Conservation (phyloP, 2,113 vertebrate genomes). For the Otocyon megalotis region DNA sequence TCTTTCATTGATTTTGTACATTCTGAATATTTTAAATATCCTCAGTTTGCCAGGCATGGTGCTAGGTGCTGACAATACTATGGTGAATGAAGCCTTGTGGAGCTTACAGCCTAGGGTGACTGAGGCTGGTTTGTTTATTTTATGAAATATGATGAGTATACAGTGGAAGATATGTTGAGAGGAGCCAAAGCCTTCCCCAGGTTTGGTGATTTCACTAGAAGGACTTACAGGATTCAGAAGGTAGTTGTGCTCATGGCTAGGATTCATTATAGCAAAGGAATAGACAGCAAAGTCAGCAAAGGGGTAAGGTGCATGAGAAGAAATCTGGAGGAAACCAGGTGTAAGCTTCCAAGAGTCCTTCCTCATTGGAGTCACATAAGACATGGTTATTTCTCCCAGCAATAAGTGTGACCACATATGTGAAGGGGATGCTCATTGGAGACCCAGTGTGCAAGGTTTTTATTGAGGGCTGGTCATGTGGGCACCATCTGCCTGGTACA, state of each 20-base stretch:
- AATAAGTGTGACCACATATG: background rate
- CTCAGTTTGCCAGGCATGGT: background rate
- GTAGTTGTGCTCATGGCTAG: background rate
- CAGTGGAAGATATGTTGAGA: background rate
- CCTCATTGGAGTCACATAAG: background rate
- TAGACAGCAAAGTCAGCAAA: background rate
- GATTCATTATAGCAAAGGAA: background rate
- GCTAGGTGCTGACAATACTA: background rate
- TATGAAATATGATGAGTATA: background rate
- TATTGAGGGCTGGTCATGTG: background rate
- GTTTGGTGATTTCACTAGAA: background rate
- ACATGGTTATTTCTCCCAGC: background rate
- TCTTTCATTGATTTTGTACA: background rate
- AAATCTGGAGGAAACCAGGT: background rate
- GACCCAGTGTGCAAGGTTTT: background rate
- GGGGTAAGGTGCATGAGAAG: background rate
- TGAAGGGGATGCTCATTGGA: background rate
- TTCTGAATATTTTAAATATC: constrained; percentile 4
- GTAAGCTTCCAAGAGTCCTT: background rate
- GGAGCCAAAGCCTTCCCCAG: background rate
- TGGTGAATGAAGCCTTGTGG: background rate
- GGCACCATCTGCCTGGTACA: background rate
- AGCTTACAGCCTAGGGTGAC: background rate
- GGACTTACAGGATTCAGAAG: background rate
- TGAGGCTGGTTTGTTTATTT: background rate